Evolutionary conservation across 1,140 invertebrate species (phyloP), one percentile per base, ranked within the genome.

Genomic region (Saccostrea cuccullata): DNA sequence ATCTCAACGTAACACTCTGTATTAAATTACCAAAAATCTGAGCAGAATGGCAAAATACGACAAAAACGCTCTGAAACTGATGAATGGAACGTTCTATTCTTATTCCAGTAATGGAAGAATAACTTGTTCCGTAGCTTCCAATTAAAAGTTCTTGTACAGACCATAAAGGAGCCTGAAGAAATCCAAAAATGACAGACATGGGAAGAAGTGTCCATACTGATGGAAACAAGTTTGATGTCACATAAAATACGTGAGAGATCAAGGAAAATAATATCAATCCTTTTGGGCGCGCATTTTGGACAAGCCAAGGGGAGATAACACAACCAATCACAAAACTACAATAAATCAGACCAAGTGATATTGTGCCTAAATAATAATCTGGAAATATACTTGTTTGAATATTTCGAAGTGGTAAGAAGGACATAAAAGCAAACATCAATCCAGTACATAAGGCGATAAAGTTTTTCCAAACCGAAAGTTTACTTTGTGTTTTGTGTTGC

Each of bases 341-440:
- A 67, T 92, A 92, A 85, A 92, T 91, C 1, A 82, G 60, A 13
- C 90, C 89, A 12, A 92, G 77, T 55, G 89, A 91, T 67, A 90
- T 86, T 6, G 89, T 90, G 0, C 90, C 91, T 30, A 92, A 56
- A 55, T 91, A 60, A 55, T 91, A 70, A n/a, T 83, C 47, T 4
- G 87, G 77, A 85, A 90, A 91, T 15, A 92, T 73, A 89, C 91
- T 92, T 30, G 89, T 92, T 47, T 90, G 91, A 85, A 92, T 92
- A 67, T 92, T 92, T 82, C 91, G 85, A 73, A 92, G 85, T 5
- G 91, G 91, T 87, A 92, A 87, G 56, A 92, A 92, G 17, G 91
- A 92, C 87, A 90, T 92, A 87, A 92, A 92, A 55, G 91, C 91
- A 67, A 91, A 88, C 89, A 92, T 88, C 55, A 92, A 82, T n/a